Base-by-base conservation (phyloP, 2,888 invertebrate species). In the Apamea epomidion region DNA sequence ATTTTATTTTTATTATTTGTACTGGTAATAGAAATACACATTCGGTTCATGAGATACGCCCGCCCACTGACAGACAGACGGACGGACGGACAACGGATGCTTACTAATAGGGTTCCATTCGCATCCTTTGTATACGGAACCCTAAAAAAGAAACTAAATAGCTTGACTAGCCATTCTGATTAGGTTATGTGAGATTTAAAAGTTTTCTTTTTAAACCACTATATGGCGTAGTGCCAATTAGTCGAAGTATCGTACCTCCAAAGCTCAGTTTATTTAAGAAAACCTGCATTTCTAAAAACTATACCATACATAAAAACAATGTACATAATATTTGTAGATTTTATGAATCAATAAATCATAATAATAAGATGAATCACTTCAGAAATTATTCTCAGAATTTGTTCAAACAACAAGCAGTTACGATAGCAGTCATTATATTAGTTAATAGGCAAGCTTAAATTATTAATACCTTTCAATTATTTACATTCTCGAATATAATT, bases 401-500 rank as follows among this genome's bases (percentile, higher is more conserved):
- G 5, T 65, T 70, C 73, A 73, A 65, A 65, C 32, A 76, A 68
- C 25, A 48, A 71, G 64, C 25, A 45, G 32, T 29, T 69, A 42
- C 37, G 21, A 74, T 69, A 71, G 29, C 45, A 75, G 48, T 25
- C n/a, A 73, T 71, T 72, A 82, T 86, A 54, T 72, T 76, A 32
- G 76, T 65, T 80, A 77, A 79, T 81, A 76, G 85, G 14, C 69
- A 80, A 64, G 73, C 80, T 83, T 83, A 86, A 81, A 78, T 42
- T 76, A 75, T 83, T 87, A 83, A 87, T 85, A 74, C 81, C 80
- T 70, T 78, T 81, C 80, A 82, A 83, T 83, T 78, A 84, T 82
- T 83, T 65, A 84, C 84, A 74, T 83, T 82, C 65, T 78, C 84
- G 75, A 89, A 90, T 72, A 75, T 86, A 87, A 87, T 88, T 89